Percentiles rank a stretch among this genome's conserved stretches.
These are phyloP conservation scores for Polyploca ridens DNA, from an alignment of 2,888 invertebrate species.

Conservation along the genomic window DNA sequence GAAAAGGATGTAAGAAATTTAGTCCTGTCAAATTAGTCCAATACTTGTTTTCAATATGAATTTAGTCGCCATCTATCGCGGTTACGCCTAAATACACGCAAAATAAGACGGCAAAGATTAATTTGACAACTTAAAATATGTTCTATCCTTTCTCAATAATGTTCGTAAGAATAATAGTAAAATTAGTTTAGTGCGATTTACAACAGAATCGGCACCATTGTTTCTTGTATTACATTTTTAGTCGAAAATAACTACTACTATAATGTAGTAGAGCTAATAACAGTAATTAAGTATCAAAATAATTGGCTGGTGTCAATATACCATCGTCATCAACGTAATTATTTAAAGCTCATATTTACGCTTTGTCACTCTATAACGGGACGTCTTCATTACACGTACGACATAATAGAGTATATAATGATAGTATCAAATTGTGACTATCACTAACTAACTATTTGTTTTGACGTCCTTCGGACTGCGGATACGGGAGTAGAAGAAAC, in stretches of 20 bases:
- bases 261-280: not conserved
- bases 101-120: too few species aligned
- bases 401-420: conserved; percentile 25
- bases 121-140: too few species aligned
- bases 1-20: too few species aligned
- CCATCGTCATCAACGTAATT: conserved; percentile 5
- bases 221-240: not conserved
- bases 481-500: conserved; percentile 23
- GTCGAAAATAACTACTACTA: not conserved
- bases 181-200: too few species aligned
- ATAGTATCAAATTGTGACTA: conserved; percentile 31
- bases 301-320: conserved; percentile 11
- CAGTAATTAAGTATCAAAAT: conserved; percentile 7
- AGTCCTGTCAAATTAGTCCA: too few species aligned
- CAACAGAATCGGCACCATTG: too few species aligned
- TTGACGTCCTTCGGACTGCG: conserved; percentile 27
- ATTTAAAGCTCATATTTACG: conserved; percentile 7
- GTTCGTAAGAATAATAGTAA: too few species aligned
- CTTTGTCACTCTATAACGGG: conserved; percentile 1
- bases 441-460: conserved; percentile 27
- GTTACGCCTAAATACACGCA: too few species aligned
- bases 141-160: too few species aligned
- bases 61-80: too few species aligned
- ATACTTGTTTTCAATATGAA: too few species aligned
- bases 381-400: conserved; percentile 3